A percentile compares a stretch with the other conserved stretches of the same genome.
Conservation (phyloP, 2,888 invertebrate species). For the Onchidella celtica region DNA sequence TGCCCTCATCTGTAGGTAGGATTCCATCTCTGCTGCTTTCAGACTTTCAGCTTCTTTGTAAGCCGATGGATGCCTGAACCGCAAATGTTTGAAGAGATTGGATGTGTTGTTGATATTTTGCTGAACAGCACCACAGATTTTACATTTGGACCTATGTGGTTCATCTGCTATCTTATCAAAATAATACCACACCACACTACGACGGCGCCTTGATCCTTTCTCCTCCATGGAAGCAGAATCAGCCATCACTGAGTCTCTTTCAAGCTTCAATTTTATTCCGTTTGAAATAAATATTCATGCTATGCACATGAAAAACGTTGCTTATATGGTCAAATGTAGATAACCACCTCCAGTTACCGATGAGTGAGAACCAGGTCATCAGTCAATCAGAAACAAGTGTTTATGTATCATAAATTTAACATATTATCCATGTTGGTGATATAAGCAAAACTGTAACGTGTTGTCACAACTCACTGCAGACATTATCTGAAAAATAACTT, state of each 20-base stretch:
- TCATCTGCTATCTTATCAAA: constrained; percentile 44
- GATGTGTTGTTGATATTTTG: constrained; percentile 47
- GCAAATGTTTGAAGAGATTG: constrained; percentile 45
- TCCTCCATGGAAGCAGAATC: constrained; percentile 3
- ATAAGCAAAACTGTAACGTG: no score
- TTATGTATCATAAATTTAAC: no score
- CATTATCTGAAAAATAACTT: no score
- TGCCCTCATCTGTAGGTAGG: constrained; percentile 36
- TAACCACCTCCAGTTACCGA: no score
- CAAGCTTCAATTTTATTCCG: no score
- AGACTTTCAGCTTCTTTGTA: constrained; percentile 43
- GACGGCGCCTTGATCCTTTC: constrained; percentile 29
- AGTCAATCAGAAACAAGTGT: no score
- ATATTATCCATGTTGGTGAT: no score
- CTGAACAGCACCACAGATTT: constrained; percentile 28
- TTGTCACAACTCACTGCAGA: no score
- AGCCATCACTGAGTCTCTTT: constrained; percentile 9
- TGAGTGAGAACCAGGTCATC: no score
- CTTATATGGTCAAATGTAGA: no score
- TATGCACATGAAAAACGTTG: no score
- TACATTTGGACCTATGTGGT: constrained; percentile 31
- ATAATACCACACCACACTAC: constrained; percentile 50
- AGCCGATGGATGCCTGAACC: constrained; percentile 36
- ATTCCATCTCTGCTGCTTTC: constrained; percentile 43
- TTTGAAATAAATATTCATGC: no score